Evolutionary conservation across 2,888 invertebrate genomes (phyloP).

Genomic region (Drosophila mettleri): DNA sequence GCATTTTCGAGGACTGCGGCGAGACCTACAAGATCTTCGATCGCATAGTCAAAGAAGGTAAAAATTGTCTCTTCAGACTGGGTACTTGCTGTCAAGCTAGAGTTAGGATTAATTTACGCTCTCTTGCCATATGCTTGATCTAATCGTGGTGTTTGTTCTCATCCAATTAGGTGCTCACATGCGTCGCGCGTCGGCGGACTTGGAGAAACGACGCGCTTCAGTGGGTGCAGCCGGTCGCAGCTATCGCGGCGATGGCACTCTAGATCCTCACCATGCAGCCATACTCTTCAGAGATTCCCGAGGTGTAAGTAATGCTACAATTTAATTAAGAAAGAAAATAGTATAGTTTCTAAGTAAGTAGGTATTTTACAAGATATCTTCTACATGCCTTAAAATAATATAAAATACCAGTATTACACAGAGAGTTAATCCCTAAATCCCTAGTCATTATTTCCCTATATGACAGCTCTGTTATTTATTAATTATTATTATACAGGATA

Average conservation of each 20-base stretch:
- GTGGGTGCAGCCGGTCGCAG: conserved; percentile 88
- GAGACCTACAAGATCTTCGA: conserved; percentile 93
- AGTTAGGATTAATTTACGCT: conserved; percentile 7
- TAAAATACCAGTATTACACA: background rate
- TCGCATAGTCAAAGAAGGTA: conserved; percentile 91
- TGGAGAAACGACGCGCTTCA: conserved; percentile 91
- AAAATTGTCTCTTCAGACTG: conserved; percentile 33
- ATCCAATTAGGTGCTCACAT: conserved; percentile 89
- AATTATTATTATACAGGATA: too few relatives aligned
- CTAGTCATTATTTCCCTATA: background rate
- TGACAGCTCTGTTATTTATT: too few relatives aligned
- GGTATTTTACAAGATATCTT: too few relatives aligned
- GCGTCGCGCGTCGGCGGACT: conserved; percentile 91
- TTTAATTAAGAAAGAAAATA: background rate
- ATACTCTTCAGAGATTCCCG: conserved; percentile 96
- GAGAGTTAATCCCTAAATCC: background rate
- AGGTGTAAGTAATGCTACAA: conserved; percentile 89
- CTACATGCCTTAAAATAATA: background rate
- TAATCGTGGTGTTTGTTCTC: background rate
- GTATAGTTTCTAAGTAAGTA: too few relatives aligned
- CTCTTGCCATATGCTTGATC: background rate
- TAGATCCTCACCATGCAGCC: conserved; percentile 95
- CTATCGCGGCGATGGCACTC: conserved; percentile 88
- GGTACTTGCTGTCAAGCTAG: conserved; percentile 68
- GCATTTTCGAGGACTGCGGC: conserved; percentile 90